Conservation (phyloP, 2,113 vertebrate species). For the Illadopsis cleaveri region DNA sequence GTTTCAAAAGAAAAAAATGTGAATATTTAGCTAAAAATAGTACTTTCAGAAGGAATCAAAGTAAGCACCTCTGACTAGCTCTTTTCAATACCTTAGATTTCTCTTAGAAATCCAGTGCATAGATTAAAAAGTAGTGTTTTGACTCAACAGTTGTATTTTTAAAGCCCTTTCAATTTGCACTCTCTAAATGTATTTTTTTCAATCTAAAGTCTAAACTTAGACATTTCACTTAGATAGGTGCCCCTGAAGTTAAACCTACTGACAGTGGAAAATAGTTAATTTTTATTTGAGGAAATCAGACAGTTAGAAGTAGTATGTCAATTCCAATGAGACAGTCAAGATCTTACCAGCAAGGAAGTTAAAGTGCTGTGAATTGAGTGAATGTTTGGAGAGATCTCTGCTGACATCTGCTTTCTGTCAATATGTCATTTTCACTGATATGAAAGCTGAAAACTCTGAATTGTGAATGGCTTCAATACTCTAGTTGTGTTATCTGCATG, state of each 20-base stretch:
- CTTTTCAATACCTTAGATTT: not conserved
- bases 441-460: not conserved
- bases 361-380: not conserved
- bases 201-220: not conserved
- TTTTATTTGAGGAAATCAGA: not conserved
- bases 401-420: not conserved
- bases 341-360: not conserved
- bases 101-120: not conserved
- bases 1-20: not conserved
- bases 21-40: not conserved
- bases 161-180: not conserved
- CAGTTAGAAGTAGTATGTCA: not conserved
- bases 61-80: not conserved
- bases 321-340: not conserved
- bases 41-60: not conserved
- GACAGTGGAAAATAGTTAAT: not conserved
- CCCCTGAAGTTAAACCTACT: not conserved
- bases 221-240: not conserved
- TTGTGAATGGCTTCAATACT: not conserved
- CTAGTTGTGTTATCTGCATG: not conserved
- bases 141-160: not conserved
- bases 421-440: not conserved
- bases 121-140: not conserved
- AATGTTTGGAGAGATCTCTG: not conserved
- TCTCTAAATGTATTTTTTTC: not conserved